A percentile compares a stretch with the other conserved stretches of the same genome.
Conservation (phyloP, 2,797 vertebrate species). For the Chaetophractus vellerosus region DNA sequence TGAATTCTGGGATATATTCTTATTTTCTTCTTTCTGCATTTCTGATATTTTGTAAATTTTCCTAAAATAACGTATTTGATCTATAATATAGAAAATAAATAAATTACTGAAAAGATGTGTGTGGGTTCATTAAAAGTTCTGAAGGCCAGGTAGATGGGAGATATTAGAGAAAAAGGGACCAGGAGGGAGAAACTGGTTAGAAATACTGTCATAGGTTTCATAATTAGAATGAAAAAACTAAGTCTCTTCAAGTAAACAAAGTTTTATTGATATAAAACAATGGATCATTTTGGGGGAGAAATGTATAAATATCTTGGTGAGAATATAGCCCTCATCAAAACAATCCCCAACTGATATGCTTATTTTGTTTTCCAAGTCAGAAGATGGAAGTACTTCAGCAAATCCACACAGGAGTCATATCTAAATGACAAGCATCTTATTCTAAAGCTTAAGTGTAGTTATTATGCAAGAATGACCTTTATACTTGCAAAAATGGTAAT, state of each 20-base stretch:
- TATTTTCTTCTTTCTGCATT: background rate
- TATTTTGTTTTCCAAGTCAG: slow-evolving; percentile 43
- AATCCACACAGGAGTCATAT: slow-evolving; percentile 74
- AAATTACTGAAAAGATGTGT: background rate
- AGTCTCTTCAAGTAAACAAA: slow-evolving; percentile 43
- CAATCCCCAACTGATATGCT: background rate
- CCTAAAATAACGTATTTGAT: background rate
- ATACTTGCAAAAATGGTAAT: slow-evolving; percentile 82
- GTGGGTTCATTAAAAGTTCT: background rate
- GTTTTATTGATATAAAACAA: slow-evolving; percentile 45
- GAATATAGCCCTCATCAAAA: slow-evolving; percentile 42
- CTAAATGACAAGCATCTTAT: slow-evolving; percentile 79
- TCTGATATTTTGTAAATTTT: slow-evolving; percentile 8
- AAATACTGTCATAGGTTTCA: background rate
- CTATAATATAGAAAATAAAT: background rate
- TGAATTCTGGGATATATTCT: background rate
- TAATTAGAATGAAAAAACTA: background rate
- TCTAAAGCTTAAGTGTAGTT: slow-evolving; percentile 74
- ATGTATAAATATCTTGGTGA: background rate
- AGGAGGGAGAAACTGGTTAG: background rate
- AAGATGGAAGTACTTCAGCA: slow-evolving; percentile 60
- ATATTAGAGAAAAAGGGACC: background rate
- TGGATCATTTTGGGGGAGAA: background rate
- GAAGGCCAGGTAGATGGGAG: background rate
- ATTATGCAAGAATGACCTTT: slow-evolving; percentile 86